phyloP scores from a whole-genome alignment of 2,113 vertebrate genomes.

The Nothocercus nigrocapillus region DNA sequence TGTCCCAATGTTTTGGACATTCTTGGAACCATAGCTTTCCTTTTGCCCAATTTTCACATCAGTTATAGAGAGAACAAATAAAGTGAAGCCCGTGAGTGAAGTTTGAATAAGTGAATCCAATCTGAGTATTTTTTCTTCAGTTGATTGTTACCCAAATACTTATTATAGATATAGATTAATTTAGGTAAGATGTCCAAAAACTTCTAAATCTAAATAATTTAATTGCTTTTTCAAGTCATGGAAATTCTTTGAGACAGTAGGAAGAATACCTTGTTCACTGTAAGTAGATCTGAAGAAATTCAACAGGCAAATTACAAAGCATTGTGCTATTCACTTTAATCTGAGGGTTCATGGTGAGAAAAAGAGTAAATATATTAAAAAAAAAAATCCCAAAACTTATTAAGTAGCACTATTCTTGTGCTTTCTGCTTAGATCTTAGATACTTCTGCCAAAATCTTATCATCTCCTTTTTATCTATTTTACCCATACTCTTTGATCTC shows the following conservation, averaged over 20 bases:
- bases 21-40: neutral
- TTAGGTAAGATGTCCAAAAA: neutral
- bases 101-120: neutral
- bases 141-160: neutral
- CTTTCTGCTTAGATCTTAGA: neutral
- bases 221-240: neutral
- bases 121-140: neutral
- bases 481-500: neutral
- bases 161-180: neutral
- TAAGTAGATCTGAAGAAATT: neutral
- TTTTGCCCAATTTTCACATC: neutral
- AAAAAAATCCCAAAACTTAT: neutral
- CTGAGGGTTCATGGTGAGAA: neutral
- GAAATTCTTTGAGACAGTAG: neutral
- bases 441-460: neutral
- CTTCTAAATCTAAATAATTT: neutral
- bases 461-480: neutral
- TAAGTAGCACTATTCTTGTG: neutral
- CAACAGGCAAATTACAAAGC: neutral
- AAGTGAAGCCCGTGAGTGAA: neutral
- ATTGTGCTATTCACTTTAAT: neutral
- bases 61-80: neutral
- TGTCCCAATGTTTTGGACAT: neutral
- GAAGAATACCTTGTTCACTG: neutral
- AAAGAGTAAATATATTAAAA: neutral